Base-by-base conservation (phyloP, 2,797 vertebrate genomes). In the Typhlichthys subterraneus region DNA sequence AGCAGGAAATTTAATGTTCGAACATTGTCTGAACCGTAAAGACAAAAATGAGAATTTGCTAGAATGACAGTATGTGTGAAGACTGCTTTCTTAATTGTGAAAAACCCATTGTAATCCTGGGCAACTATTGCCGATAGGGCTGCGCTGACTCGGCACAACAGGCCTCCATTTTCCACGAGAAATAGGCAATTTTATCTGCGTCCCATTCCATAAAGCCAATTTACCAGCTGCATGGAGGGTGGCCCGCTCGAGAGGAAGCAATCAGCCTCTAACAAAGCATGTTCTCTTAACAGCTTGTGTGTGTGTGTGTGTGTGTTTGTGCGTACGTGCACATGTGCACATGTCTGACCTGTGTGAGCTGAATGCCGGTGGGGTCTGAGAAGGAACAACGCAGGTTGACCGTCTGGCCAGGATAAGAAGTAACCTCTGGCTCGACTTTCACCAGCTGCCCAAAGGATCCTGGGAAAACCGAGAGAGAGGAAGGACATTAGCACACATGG, bases 321-420 rank as follows among this genome's bases (percentile, higher is more conserved):
- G 52, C 3, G 29, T 58, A 46, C 17, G 12, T 23, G 14, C 46
- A 47, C 51, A 33, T 2, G 48, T 29, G 56, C 31, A 49, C 12
- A 49, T 48, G 5, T 65, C 90, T 89, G 13, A 93, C 92, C 89
- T 95, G 94, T 2, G 93, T 94, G 61, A 96, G 88, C 17, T 87
- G 87, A 2, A 90, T 84, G 3, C 73, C 80, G 0, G 77, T 70
- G 0, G 82, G 29, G 29, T 88, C 84, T 0, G 79, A 59, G 45
- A 96, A 93, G 50, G 80, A 76, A 79, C 95, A 97, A 0, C 91
- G 93, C 54, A 97, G 77, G 65, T 75, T 85, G 67, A 94, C 93
- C 0, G 85, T 83, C 71, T 91, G 84, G 13, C 94, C 94, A 1
- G 94, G 90, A 70, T 77, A 90, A 0, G 94, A 95, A 1, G 53